A percentile compares a stretch with the other conserved stretches of the same genome.
Evolutionary conservation across 2,113 vertebrate genomes (phyloP).

Genomic region (Bujurquina vittata): DNA sequence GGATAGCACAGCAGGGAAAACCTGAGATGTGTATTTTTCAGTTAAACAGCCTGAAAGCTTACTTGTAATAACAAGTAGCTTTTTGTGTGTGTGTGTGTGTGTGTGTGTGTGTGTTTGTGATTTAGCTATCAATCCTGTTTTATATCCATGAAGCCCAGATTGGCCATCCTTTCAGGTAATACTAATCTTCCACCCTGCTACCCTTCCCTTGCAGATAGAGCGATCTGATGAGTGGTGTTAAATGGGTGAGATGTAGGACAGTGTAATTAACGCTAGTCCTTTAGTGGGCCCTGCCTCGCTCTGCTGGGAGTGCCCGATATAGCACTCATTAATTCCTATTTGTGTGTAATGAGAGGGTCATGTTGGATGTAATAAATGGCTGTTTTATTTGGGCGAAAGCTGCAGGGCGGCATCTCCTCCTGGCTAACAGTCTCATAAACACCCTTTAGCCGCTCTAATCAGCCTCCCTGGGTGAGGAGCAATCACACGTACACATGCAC

Average conservation of each 20-base stretch:
- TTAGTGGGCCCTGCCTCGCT: slow-evolving; percentile 83
- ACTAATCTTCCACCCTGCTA: slow-evolving; percentile 1
- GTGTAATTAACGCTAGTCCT: slow-evolving; percentile 82
- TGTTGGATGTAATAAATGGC: slow-evolving; percentile 82
- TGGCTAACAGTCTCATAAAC: slow-evolving; percentile 76
- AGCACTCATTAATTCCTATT: slow-evolving; percentile 83
- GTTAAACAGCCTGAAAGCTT: slow-evolving; percentile 21
- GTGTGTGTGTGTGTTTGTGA: not conserved
- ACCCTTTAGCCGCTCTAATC: slow-evolving; percentile 70
- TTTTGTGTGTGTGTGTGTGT: not conserved
- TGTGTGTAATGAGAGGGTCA: slow-evolving; percentile 83
- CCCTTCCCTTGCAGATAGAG: slow-evolving; percentile 49
- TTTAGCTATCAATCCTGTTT: not conserved
- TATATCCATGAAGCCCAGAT: not conserved
- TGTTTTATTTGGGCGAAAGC: slow-evolving; percentile 80
- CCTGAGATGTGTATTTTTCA: slow-evolving; percentile 45
- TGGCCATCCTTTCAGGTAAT: slow-evolving; percentile 15
- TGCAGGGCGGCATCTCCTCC: slow-evolving; percentile 75
- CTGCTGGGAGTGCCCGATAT: slow-evolving; percentile 77
- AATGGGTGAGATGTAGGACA: slow-evolving; percentile 80
- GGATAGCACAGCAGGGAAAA: slow-evolving; percentile 50
- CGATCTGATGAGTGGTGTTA: slow-evolving; percentile 69
- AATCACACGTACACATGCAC: slow-evolving; percentile 27
- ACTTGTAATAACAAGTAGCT: not conserved
- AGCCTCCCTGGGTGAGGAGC: slow-evolving; percentile 60